Evolutionary conservation across 2,888 invertebrate genomes (phyloP), one percentile per base, ranked within the genome.

Genomic region (Synanthedon andrenaeformis): DNA sequence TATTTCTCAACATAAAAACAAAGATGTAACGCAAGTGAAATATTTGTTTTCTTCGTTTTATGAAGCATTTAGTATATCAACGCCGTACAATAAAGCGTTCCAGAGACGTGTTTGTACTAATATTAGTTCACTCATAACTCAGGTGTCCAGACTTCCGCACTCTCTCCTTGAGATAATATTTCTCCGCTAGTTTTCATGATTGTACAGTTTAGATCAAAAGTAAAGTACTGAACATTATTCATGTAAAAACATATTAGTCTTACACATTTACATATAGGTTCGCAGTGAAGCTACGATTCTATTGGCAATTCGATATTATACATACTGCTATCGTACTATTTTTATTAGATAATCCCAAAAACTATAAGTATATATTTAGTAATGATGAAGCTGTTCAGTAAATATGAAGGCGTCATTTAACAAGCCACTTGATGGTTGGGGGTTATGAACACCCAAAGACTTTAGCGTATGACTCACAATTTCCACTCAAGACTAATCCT

Each of bases 131-230:
- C 42, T 55, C 57, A 57, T 57, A 57, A 59, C 49, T 60, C 60
- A 59, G 58, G 57, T 59, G 60, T 55, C 57, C 51, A 11, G 57
- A 56, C 59, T 61, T 61, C 59, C 54, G 49, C 49, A 23, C 23
- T 12, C 54, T 63, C 56, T 55, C 58, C 61, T 63, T 56, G 59
- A 55, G 52, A 56, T 42, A 56, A 64, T 61, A 55, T 53, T 61
- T 61, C 58, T 57, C 41, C 59, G 23, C 58, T 52, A 49, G 54
- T 45, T 48, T 48, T 41, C 6, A 53, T 56, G 45, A 45, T 45
- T 12, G 45, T 45, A 12, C 12, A 35, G 35, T 35, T 35, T 35
- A 35, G 35, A 35, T 35, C 35, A 10, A 35, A 35, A 35, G 35
- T 35, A 35, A 35, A 35, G 35, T 10, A 35, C 35, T 2, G 35